Base-by-base conservation (phyloP, 2,113 vertebrate species). In the Oryzias celebensis region DNA sequence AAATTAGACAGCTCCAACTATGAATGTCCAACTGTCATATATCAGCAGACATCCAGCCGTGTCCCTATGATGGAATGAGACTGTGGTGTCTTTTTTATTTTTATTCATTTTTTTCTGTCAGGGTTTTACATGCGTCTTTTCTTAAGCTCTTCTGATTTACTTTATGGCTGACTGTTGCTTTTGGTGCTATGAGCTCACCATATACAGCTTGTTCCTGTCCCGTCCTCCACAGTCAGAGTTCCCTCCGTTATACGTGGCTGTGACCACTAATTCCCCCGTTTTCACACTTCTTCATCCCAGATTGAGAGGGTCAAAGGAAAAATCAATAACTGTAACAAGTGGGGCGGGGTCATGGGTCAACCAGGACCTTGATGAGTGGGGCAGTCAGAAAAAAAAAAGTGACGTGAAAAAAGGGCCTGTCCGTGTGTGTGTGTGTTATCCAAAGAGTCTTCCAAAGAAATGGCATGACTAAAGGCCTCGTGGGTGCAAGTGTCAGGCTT, bases 351-450 rank as follows among this genome's bases (percentile, higher is more conserved):
- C 92, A 93, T 78, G 91, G 94, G 93, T 94, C 93, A 94, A 93
- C 90, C 84, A 94, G 94, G 93, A 92, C 91, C 91, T 93, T 94
- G 93, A 95, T 92, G 93, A 94, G 94, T 90, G 89, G 92, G 91
- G 92, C 92, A 90, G 90, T 90, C 83, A 91, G 91, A 91, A 92
- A 91, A 88, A 86, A 85, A 71, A 85, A 87, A 83, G 85, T 87
- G 84, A 65, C 80, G 81, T 84, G 46, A 23, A 36, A 58, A 46
- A 61, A 64, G 51, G 62, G 77, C 44, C 46, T 62, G 68, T 71
- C 50, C 60, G 53, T 53, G 65, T 56, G 55, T 80, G 69, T 50
- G 42, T 66, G 5, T 77, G 76, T 80, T 82, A 65, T 44, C 49
- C 68, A 54, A 73, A 71, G 65, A 66, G 75, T 88, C 81, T 81